phyloP scores from a whole-genome alignment of 2,113 vertebrate species.

The Tautogolabrus adspersus region DNA sequence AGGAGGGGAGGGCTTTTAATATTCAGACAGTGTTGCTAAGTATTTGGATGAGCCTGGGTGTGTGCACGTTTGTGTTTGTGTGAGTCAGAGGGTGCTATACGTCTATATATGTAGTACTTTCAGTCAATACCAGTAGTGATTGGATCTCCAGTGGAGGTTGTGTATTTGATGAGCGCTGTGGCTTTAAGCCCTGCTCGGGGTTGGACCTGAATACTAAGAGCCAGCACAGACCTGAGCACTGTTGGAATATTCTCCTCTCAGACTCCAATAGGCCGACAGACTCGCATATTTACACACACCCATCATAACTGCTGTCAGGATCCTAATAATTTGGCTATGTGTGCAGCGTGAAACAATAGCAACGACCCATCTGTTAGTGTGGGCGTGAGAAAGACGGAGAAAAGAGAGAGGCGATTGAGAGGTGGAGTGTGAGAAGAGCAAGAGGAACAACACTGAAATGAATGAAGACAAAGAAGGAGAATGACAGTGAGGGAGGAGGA shows the following conservation, averaged over 20 bases:
- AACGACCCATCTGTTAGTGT: constrained; percentile 52
- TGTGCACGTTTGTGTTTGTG: neutral
- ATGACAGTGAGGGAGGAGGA: neutral
- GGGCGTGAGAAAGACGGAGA: constrained; percentile 53
- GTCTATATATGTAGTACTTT: neutral
- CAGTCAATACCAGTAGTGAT: neutral
- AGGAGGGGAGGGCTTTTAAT: constrained; percentile 34
- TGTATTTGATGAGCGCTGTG: constrained; percentile 4
- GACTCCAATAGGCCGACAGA: neutral
- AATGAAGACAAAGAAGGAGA: constrained; percentile 19
- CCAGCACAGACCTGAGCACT: neutral
- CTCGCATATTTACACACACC: constrained; percentile 20
- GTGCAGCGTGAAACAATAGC: constrained; percentile 52
- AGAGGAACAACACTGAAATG: neutral
- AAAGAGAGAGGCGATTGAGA: constrained; percentile 16
- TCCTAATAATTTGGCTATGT: constrained; percentile 31
- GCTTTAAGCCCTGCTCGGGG: neutral
- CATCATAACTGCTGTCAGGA: constrained; percentile 29
- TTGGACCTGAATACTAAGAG: constrained; percentile 21
- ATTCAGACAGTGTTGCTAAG: constrained; percentile 56
- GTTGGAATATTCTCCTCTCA: neutral
- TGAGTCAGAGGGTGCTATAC: constrained; percentile 2
- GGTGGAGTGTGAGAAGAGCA: constrained; percentile 7
- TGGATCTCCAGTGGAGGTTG: constrained; percentile 9
- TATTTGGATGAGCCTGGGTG: neutral